A percentile compares a stretch with the other conserved stretches of the same genome.
phyloP scores from a whole-genome alignment of 2,888 invertebrate genomes.

The Lasioglossum malachurum region DNA sequence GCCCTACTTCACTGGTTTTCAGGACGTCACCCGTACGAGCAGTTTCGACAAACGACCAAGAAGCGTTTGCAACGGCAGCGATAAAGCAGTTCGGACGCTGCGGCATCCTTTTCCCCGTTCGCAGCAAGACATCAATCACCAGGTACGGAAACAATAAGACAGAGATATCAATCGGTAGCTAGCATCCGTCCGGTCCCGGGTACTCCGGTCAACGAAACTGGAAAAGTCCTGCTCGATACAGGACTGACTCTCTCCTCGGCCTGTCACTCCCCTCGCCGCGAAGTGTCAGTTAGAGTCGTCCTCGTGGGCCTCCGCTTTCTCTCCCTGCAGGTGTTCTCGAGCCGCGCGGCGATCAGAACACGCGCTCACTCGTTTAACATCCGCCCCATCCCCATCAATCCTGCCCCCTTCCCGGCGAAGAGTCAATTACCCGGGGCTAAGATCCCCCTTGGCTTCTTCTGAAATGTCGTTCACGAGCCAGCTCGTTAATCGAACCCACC shows the following conservation, averaged over 20 bases:
- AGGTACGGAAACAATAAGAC: conserved; percentile 5
- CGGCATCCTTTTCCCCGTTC: neutral
- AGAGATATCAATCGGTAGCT: conserved; percentile 2
- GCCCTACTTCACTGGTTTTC: neutral
- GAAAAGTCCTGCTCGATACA: conserved; percentile 11
- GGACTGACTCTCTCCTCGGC: neutral
- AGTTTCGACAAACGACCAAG: neutral
- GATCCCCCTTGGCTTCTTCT: neutral
- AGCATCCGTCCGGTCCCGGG: neutral
- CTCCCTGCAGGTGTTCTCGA: neutral
- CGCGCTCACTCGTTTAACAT: conserved; percentile 43
- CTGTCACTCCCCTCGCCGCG: conserved; percentile 3
- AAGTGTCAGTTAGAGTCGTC: conserved; percentile 15
- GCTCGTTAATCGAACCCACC: conserved; percentile 31
- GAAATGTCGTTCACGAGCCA: conserved; percentile 17
- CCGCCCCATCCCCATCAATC: conserved; percentile 23
- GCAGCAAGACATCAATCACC: conserved; percentile 9
- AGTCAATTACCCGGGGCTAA: conserved; percentile 44
- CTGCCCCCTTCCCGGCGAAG: neutral
- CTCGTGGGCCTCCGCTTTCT: conserved; percentile 23
- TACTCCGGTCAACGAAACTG: conserved; percentile 15
- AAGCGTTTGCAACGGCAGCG: neutral
- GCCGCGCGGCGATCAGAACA: conserved; percentile 4
- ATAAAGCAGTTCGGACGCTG: neutral
- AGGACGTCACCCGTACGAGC: neutral